Conservation (phyloP, 2,797 vertebrate genomes). For the Dallia pectoralis region DNA sequence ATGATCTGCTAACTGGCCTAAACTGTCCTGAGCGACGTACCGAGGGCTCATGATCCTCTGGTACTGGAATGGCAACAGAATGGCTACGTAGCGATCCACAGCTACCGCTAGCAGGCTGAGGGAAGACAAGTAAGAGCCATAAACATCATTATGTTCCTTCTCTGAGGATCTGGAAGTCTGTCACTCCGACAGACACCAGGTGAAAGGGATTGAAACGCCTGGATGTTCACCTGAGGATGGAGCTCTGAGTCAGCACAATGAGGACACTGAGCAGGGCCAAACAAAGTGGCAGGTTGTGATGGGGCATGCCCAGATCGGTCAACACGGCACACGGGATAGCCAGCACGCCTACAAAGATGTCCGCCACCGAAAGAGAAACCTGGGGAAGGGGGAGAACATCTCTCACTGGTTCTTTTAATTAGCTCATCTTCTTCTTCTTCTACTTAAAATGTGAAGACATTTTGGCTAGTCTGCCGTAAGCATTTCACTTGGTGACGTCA, state of each 20-base stretch:
- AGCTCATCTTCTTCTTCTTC: not conserved
- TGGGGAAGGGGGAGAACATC: slow-evolving; percentile 8
- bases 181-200: too few relatives aligned
- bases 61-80: slow-evolving; percentile 75
- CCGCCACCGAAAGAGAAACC: slow-evolving; percentile 56
- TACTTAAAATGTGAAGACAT: too few relatives aligned
- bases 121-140: too few relatives aligned
- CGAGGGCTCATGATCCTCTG: slow-evolving; percentile 82
- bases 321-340: slow-evolving; percentile 60
- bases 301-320: slow-evolving; percentile 51
- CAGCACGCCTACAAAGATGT: slow-evolving; percentile 58
- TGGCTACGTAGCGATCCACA: slow-evolving; percentile 59
- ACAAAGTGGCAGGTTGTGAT: slow-evolving; percentile 53
- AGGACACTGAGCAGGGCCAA: slow-evolving; percentile 50
- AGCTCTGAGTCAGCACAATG: slow-evolving; percentile 60
- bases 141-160: too few relatives aligned
- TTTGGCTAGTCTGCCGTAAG: too few relatives aligned
- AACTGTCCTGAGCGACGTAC: not conserved
- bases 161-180: too few relatives aligned
- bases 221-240: slow-evolving; percentile 38
- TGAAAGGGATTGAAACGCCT: too few relatives aligned
- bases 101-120: slow-evolving; percentile 56
- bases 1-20: not conserved
- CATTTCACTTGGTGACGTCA: too few relatives aligned
- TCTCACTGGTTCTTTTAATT: not conserved